Evolutionary conservation across 1,140 invertebrate genomes (phyloP).

Genomic region (Pogonomyrmex barbatus): DNA sequence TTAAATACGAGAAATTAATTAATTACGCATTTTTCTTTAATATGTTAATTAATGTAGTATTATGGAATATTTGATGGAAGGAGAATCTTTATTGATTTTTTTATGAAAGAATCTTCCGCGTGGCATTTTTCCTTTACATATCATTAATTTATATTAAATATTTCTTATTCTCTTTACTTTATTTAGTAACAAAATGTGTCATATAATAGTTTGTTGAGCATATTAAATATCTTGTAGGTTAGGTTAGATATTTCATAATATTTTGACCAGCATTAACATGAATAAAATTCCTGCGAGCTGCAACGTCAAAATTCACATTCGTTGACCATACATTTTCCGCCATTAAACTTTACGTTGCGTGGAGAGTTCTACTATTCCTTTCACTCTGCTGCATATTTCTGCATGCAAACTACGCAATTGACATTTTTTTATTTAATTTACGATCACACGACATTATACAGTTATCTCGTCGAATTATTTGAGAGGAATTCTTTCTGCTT

Average conservation of each 20-base stretch:
- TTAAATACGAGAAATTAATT: constrained; percentile 6
- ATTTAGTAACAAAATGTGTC: constrained; percentile 23
- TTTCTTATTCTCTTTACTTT: not conserved
- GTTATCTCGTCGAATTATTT: not conserved
- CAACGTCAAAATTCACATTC: constrained; percentile 26
- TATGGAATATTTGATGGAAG: constrained; percentile 16
- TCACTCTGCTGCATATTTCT: constrained; percentile 15
- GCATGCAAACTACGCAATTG: not conserved
- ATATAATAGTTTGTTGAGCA: not conserved
- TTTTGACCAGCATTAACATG: constrained; percentile 30
- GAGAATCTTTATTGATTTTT: not conserved
- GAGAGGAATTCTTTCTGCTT: not conserved
- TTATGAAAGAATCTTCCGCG: not conserved
- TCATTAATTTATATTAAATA: constrained; percentile 6
- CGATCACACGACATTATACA: not conserved
- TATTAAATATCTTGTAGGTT: not conserved
- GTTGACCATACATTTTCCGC: constrained; percentile 28
- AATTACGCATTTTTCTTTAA: not conserved
- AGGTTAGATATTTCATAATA: not conserved
- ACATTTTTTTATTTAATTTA: constrained; percentile 23
- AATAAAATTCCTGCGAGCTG: constrained; percentile 13
- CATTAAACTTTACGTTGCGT: constrained; percentile 19
- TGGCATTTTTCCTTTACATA: not conserved
- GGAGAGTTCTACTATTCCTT: constrained; percentile 1
- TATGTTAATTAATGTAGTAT: constrained; percentile 1